A percentile compares a stretch with the other conserved stretches of the same genome.
Evolutionary conservation across 2,888 invertebrate species (phyloP).

Genomic region (Ceramica pisi): DNA sequence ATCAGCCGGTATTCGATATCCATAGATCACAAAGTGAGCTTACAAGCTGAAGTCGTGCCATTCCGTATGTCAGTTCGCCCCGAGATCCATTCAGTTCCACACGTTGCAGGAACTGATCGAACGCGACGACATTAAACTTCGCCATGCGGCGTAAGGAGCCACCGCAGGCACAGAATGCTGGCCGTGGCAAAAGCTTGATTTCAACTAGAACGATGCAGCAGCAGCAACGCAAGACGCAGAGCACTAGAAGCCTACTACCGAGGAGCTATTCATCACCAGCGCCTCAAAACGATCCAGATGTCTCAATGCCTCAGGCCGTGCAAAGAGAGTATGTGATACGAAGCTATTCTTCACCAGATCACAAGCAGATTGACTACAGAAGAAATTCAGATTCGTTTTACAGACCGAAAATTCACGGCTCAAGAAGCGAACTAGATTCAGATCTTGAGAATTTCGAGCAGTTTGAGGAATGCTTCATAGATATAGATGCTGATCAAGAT

Average conservation of each 20-base stretch:
- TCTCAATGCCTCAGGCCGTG: slow-evolving; percentile 60
- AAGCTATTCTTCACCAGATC: slow-evolving; percentile 86
- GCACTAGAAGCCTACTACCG: slow-evolving; percentile 79
- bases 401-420: slow-evolving; percentile 81
- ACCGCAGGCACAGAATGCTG: slow-evolving; percentile 70
- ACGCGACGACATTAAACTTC: slow-evolving; percentile 48
- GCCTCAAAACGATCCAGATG: slow-evolving; percentile 76
- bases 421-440: slow-evolving; percentile 84
- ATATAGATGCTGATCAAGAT: slow-evolving; percentile 86
- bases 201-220: slow-evolving; percentile 84
- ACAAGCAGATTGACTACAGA: slow-evolving; percentile 79
- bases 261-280: slow-evolving; percentile 86
- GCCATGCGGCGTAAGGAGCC: slow-evolving; percentile 84
- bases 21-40: slow-evolving; percentile 80
- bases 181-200: slow-evolving; percentile 83
- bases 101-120: slow-evolving; percentile 71
- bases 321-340: slow-evolving; percentile 80
- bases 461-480: slow-evolving; percentile 86
- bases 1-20: slow-evolving; percentile 81
- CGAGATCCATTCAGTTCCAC: slow-evolving; percentile 74
- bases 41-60: slow-evolving; percentile 77
- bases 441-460: slow-evolving; percentile 87
- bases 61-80: slow-evolving; percentile 77
- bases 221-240: slow-evolving; percentile 81
- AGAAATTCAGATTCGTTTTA: slow-evolving; percentile 83